Conservation (phyloP, 2,797 vertebrate species). For the Austrolebias charrua region DNA sequence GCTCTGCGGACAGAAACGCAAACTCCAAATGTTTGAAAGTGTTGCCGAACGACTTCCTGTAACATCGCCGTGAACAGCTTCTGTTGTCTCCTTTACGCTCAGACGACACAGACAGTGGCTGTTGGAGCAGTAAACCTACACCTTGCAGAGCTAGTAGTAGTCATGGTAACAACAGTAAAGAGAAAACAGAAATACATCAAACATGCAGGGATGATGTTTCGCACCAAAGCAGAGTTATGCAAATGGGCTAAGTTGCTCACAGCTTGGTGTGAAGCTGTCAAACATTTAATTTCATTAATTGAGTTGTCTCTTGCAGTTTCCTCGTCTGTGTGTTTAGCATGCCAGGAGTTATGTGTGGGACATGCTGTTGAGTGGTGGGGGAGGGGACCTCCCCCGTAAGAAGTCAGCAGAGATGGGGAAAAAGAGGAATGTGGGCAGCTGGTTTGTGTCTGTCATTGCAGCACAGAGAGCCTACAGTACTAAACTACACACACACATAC, state of each 20-base stretch:
- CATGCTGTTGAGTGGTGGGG: slow-evolving; percentile 52
- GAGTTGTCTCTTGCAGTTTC: slow-evolving; percentile 20
- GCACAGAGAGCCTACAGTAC: slow-evolving; percentile 77
- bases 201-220: slow-evolving; percentile 19
- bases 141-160: slow-evolving; percentile 10
- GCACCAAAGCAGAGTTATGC: neutral
- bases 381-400: slow-evolving; percentile 61
- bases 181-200: slow-evolving; percentile 41
- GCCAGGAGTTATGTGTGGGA: slow-evolving; percentile 60
- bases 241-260: too few relatives aligned
- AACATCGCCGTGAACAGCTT: slow-evolving; percentile 6
- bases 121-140: slow-evolving; percentile 14
- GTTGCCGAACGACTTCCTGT: slow-evolving; percentile 1
- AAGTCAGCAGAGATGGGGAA: slow-evolving; percentile 51
- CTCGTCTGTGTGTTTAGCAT: slow-evolving; percentile 37
- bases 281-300: slow-evolving; percentile 10
- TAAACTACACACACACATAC: slow-evolving; percentile 44
- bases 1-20: slow-evolving; percentile 3
- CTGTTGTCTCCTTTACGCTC: slow-evolving; percentile 1
- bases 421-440: slow-evolving; percentile 78
- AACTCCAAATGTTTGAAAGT: slow-evolving; percentile 8
- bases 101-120: neutral
- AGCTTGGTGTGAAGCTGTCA: too few relatives aligned
- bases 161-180: slow-evolving; percentile 36
- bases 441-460: slow-evolving; percentile 79